Conservation (phyloP, 1,140 invertebrate species). For the Drosophila neocordata region DNA sequence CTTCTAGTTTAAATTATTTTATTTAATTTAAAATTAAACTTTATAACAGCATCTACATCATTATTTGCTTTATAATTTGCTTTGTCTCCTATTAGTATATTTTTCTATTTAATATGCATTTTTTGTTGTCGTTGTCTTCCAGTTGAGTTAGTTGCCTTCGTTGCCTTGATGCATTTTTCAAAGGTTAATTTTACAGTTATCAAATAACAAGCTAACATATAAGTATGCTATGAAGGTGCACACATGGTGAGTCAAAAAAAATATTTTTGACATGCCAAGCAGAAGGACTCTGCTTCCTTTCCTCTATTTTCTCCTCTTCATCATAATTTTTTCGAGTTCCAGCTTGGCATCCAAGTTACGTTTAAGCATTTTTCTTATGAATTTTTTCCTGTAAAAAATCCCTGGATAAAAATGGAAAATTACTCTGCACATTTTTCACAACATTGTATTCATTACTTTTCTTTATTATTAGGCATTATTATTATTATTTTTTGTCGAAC, state of each 20-base stretch:
- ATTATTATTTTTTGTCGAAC: slow-evolving; percentile 42
- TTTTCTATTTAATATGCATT: slow-evolving; percentile 10
- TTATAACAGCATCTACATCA: too few relatives aligned
- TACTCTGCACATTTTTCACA: slow-evolving; percentile 53
- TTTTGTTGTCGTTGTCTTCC: slow-evolving; percentile 36
- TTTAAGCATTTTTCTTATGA: slow-evolving; percentile 29
- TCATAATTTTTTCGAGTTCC: too few relatives aligned
- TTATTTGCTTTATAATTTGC: neutral
- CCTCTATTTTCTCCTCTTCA: neutral
- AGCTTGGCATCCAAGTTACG: slow-evolving; percentile 38
- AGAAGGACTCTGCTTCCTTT: neutral
- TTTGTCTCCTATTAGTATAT: too few relatives aligned
- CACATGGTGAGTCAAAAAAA: slow-evolving; percentile 41
- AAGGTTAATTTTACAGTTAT: slow-evolving; percentile 75
- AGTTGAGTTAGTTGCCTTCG: slow-evolving; percentile 44
- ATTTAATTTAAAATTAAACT: too few relatives aligned
- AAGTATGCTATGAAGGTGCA: neutral
- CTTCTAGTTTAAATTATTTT: too few relatives aligned
- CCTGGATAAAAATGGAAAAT: slow-evolving; percentile 4
- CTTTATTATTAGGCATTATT: slow-evolving; percentile 35
- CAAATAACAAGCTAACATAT: slow-evolving; percentile 57
- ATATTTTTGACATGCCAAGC: slow-evolving; percentile 47
- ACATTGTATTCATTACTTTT: slow-evolving; percentile 60
- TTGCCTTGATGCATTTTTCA: slow-evolving; percentile 53
- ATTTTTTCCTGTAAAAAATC: slow-evolving; percentile 45